Conservation (phyloP, 2,797 vertebrate species). For the Limnodromus scolopaceus region DNA sequence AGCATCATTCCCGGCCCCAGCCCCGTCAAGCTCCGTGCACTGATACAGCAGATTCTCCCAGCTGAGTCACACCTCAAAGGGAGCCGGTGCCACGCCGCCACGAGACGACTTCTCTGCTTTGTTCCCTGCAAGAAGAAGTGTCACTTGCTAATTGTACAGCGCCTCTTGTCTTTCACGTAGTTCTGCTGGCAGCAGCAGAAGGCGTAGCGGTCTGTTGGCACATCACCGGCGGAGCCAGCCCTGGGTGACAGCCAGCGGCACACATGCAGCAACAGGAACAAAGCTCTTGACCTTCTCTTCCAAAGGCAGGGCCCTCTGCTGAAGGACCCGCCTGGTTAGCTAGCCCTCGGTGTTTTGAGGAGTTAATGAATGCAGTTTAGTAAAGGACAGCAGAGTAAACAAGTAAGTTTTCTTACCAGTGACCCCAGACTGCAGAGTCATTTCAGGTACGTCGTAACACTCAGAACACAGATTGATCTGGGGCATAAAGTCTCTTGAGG, state of each 20-base stretch:
- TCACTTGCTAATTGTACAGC: neutral
- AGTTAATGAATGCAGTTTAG: neutral
- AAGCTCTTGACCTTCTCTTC: neutral
- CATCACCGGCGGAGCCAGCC: rapidly evolving
- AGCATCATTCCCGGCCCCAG: neutral
- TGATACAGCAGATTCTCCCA: constrained; percentile 22
- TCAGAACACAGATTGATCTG: neutral
- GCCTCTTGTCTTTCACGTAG: neutral
- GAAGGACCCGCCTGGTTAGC: neutral
- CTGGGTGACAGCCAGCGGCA: constrained; percentile 5
- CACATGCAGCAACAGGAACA: neutral
- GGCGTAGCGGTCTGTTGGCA: neutral
- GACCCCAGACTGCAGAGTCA: neutral
- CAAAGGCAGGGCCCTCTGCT: neutral
- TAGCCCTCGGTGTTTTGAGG: neutral
- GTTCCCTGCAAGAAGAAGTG: neutral
- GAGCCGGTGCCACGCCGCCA: neutral
- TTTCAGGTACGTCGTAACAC: neutral
- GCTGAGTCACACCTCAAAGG: constrained; percentile 47
- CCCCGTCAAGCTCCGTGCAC: neutral
- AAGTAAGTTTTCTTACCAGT: neutral
- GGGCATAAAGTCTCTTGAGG: neutral
- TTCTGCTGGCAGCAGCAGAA: constrained; percentile 22
- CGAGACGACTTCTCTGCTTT: neutral
- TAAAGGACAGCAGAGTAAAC: neutral